phyloP scores from a whole-genome alignment of 2,797 vertebrate species.

The Chaetophractus vellerosus region DNA sequence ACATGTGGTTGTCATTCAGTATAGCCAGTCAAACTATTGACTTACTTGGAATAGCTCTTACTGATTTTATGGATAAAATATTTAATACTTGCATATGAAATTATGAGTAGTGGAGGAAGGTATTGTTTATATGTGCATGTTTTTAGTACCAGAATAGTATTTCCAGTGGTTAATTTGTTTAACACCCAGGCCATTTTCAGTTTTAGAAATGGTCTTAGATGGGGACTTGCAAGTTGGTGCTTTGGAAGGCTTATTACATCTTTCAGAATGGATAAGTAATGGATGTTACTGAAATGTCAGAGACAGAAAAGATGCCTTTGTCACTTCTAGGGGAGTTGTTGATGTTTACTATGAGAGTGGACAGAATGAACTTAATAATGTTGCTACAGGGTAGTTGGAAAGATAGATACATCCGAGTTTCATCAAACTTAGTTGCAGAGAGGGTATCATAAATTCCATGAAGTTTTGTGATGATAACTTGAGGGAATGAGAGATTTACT shows the following conservation, averaged over 20 bases:
- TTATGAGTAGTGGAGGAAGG: background rate
- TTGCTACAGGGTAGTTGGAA: constrained; percentile 2
- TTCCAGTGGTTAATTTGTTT: background rate
- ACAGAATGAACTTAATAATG: constrained; percentile 41
- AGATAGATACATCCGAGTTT: background rate
- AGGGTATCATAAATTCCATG: background rate
- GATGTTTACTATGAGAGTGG: background rate
- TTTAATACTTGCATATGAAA: constrained; percentile 26
- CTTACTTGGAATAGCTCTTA: constrained; percentile 45
- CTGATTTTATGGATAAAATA: constrained; percentile 37
- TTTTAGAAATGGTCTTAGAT: constrained; percentile 34
- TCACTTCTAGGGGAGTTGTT: background rate
- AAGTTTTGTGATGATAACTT: constrained; percentile 18
- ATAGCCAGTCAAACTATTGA: background rate
- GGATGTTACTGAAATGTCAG: background rate
- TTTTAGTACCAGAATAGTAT: constrained; percentile 8
- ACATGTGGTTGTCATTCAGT: constrained; percentile 36
- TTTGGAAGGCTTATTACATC: constrained; percentile 7
- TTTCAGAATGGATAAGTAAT: constrained; percentile 39
- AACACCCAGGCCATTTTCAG: background rate
- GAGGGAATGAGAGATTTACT: background rate
- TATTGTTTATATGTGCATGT: background rate
- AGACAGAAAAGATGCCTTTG: background rate
- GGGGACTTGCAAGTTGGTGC: background rate
- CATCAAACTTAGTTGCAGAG: background rate